Conservation (phyloP, 2,113 vertebrate species). For the Embiotoca jacksoni region DNA sequence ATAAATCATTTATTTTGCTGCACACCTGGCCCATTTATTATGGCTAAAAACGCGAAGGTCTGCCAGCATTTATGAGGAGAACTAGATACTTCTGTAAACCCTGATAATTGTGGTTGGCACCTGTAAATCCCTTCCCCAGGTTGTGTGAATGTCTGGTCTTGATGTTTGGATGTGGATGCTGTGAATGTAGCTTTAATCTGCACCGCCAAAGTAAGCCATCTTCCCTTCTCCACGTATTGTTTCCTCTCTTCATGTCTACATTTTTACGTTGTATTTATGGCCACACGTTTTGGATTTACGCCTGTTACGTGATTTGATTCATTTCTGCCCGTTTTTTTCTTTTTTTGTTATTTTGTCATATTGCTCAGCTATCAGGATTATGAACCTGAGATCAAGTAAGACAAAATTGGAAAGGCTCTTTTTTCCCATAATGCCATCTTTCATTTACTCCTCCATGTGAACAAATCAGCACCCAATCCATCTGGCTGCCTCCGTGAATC, state of each 20-base stretch:
- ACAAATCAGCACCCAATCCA: constrained; percentile 76
- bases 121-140: constrained; percentile 44
- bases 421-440: constrained; percentile 48
- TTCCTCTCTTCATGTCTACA: constrained; percentile 35
- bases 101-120: constrained; percentile 60
- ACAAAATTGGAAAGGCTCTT: constrained; percentile 86
- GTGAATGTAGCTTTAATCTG: constrained; percentile 35
- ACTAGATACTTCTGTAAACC: constrained; percentile 41
- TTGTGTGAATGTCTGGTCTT: constrained; percentile 24
- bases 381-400: constrained; percentile 98
- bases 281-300: constrained; percentile 21
- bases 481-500: constrained; percentile 48
- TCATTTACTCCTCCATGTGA: constrained; percentile 86
- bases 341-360: constrained; percentile 87
- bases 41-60: constrained; percentile 66
- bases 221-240: constrained; percentile 28
- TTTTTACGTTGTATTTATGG: constrained; percentile 25
- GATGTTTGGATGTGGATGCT: constrained; percentile 31
- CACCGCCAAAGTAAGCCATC: constrained; percentile 12
- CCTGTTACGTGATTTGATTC: constrained; percentile 42
- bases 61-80: constrained; percentile 66
- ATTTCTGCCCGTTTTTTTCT: constrained; percentile 71
- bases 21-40: constrained; percentile 84
- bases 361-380: constrained; percentile 96
- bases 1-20: constrained; percentile 85